A percentile compares a stretch with the other conserved stretches of the same genome.
Evolutionary conservation across 2,888 invertebrate genomes (phyloP).

Genomic region (Cylloceria caligata): DNA sequence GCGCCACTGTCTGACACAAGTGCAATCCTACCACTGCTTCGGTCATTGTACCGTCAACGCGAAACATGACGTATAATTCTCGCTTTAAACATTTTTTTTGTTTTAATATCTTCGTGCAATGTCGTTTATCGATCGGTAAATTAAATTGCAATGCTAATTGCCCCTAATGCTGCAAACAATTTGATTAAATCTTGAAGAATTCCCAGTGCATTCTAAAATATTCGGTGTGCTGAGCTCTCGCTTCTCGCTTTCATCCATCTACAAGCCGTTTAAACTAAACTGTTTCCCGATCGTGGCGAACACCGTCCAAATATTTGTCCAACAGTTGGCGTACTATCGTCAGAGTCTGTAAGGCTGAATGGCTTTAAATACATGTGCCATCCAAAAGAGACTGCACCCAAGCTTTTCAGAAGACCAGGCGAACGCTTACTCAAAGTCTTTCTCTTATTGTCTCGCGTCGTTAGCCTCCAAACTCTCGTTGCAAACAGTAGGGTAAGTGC

Average conservation of each 20-base stretch:
- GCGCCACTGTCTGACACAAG: constrained; percentile 3
- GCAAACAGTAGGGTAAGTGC: constrained; percentile 3
- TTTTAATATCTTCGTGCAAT: too few species aligned
- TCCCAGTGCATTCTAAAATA: not conserved
- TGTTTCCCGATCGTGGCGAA: constrained; percentile 19
- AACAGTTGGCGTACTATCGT: not conserved
- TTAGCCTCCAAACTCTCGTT: not conserved
- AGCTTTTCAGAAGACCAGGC: not conserved
- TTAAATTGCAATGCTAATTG: too few species aligned
- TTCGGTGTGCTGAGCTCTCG: not conserved
- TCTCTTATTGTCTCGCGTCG: constrained; percentile 6
- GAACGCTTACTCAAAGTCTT: not conserved
- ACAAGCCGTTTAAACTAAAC: constrained; percentile 3
- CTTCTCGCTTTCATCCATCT: not conserved
- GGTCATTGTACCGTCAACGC: constrained; percentile 28
- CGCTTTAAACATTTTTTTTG: not conserved
- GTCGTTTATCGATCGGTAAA: too few species aligned
- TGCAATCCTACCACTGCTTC: constrained; percentile 14
- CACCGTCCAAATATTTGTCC: constrained; percentile 16
- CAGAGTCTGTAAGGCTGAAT: not conserved
- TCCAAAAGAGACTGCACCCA: not conserved
- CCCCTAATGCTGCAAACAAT: too few species aligned
- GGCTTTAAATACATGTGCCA: not conserved
- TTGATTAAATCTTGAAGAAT: not conserved
- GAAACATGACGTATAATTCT: not conserved